Conservation (phyloP, 2,888 invertebrate species). For the Minunthozetes semirufus region DNA sequence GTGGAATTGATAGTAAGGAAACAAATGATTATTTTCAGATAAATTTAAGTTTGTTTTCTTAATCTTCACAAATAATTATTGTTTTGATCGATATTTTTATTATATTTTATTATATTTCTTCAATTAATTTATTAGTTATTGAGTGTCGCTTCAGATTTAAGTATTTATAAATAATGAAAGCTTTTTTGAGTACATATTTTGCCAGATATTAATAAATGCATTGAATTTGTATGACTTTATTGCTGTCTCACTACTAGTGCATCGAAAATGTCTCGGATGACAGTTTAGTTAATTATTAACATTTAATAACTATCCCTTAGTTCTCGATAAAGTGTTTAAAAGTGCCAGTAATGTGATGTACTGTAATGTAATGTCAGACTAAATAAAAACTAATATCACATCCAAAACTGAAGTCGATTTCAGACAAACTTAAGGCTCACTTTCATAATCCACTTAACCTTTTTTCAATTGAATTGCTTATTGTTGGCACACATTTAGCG, state of each 20-base stretch:
- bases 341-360: slow-evolving; percentile 12
- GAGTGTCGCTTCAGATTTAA: not conserved
- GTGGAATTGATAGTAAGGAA: not conserved
- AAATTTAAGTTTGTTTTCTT: not conserved
- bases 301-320: too few relatives aligned
- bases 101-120: not conserved
- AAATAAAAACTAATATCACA: not conserved
- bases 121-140: not conserved
- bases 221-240: not conserved
- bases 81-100: not conserved
- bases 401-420: not conserved
- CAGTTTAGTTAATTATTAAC: not conserved
- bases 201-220: not conserved
- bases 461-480: not conserved
- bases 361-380: not conserved
- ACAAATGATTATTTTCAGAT: not conserved
- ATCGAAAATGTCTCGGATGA: not conserved
- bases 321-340: not conserved
- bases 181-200: not conserved
- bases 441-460: not conserved
- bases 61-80: not conserved
- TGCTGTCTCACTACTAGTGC: not conserved
- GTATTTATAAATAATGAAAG: not conserved
- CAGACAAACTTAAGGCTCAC: not conserved
- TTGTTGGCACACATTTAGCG: too few relatives aligned